Conservation (phyloP, 2,888 invertebrate species). For the Agriopis marginaria region DNA sequence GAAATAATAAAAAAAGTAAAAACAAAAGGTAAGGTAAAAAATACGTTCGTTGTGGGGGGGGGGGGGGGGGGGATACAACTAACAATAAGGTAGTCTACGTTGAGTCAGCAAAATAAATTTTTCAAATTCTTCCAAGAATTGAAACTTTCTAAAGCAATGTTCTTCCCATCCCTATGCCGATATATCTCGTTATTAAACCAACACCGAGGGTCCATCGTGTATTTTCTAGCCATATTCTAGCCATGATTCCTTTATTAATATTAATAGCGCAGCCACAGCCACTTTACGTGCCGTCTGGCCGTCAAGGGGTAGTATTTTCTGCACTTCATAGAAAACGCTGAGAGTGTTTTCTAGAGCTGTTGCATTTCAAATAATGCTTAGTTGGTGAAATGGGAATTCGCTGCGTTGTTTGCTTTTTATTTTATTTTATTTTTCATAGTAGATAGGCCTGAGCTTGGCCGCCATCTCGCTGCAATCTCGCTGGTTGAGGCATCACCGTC, state of each 20-base stretch:
- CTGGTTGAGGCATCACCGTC: no score
- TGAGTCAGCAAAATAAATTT: no score
- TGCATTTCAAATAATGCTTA: not conserved
- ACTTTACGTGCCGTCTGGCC: constrained; percentile 49
- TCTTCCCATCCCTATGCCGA: not conserved
- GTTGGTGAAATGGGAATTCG: not conserved
- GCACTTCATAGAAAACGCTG: constrained; percentile 2
- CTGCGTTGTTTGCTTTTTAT: no score
- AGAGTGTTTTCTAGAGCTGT: not conserved
- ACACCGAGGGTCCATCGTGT: constrained; percentile 2
- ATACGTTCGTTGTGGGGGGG: no score
- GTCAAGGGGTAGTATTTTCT: constrained; percentile 33
- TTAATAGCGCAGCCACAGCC: constrained; percentile 51
- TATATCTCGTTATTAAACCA: constrained; percentile 4
- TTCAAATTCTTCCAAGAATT: not conserved
- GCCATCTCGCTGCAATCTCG: no score
- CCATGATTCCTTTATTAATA: constrained; percentile 62
- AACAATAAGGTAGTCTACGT: no score
- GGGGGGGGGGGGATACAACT: no score
- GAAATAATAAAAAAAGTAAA: no score
- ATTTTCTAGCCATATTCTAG: constrained; percentile 32
- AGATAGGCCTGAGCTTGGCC: no score
- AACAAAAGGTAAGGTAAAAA: no score
- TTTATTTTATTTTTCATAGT: no score
- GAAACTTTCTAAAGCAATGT: not conserved